Evolutionary conservation across 2,888 invertebrate genomes (phyloP).

Genomic region (Elysia crispata): DNA sequence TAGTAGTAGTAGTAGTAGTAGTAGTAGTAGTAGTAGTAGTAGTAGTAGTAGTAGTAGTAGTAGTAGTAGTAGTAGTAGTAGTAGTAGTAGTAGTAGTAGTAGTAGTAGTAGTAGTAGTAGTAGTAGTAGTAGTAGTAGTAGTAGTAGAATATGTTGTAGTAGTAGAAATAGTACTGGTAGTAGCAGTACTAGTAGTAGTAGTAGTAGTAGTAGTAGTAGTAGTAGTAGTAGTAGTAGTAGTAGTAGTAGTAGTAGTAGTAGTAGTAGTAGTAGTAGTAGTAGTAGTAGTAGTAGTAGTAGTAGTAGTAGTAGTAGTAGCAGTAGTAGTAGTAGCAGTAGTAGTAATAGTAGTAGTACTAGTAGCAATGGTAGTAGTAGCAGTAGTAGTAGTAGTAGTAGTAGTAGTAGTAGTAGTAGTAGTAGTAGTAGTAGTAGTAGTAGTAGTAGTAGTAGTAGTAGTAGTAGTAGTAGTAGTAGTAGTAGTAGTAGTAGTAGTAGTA

Average conservation of each 20-base stretch:
- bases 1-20: too few relatives aligned
- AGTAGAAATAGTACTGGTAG: too few relatives aligned
- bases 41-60: too few relatives aligned
- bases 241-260: conserved; percentile 4
- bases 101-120: too few relatives aligned
- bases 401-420: conserved; percentile 51
- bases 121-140: too few relatives aligned
- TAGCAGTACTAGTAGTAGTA: too few relatives aligned
- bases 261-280: conserved; percentile 9
- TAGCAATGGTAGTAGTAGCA: conserved; percentile 45
- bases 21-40: too few relatives aligned
- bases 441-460: conserved; percentile 47
- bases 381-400: conserved; percentile 50
- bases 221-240: conserved; percentile 9
- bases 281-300: conserved; percentile 1
- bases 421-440: conserved; percentile 50
- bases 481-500: conserved; percentile 1
- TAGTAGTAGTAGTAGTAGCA: neutral
- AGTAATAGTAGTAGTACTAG: neutral
- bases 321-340: neutral
- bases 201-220: conserved; percentile 3
- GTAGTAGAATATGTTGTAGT: too few relatives aligned
- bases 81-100: too few relatives aligned
- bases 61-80: too few relatives aligned
- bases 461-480: conserved; percentile 13